These are phyloP conservation scores for Oscheius myriophilus DNA, from an alignment of 2,888 invertebrate genomes.

Conservation along the genomic window DNA sequence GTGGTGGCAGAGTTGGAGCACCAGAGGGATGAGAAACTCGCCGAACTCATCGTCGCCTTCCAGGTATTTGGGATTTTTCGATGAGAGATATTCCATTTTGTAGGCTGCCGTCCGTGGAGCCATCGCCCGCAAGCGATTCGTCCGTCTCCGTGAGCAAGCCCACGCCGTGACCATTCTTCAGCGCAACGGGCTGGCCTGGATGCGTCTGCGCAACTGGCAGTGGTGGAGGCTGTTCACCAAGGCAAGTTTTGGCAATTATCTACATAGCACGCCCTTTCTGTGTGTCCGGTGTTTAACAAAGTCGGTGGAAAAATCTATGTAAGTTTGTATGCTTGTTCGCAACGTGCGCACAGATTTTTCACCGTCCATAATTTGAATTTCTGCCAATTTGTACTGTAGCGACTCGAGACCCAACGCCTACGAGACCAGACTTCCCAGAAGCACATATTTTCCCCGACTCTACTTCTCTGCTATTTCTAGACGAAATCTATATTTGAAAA, in stretches of 20 bases:
- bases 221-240: conserved; percentile 99
- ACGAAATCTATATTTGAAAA: too few species aligned
- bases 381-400: too few species aligned
- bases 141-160: conserved; percentile 90
- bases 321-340: too few species aligned
- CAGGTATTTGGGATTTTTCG: conserved; percentile 73
- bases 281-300: too few species aligned
- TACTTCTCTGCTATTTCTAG: too few species aligned
- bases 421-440: too few species aligned
- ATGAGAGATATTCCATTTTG: conserved; percentile 75
- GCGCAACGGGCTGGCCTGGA: conserved; percentile 95
- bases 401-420: too few species aligned
- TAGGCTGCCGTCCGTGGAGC: conserved; percentile 93
- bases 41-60: conserved; percentile 96
- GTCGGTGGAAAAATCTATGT: too few species aligned
- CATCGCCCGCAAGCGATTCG: conserved; percentile 86
- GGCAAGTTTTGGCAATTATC: conserved; percentile 70
- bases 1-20: conserved; percentile 98
- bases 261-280: too few species aligned
- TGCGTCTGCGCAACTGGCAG: conserved; percentile 98
- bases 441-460: too few species aligned
- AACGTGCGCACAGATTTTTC: too few species aligned
- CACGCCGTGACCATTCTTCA: conserved; percentile 98
- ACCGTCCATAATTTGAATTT: too few species aligned
- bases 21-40: conserved; percentile 90